A percentile compares a stretch with the other conserved stretches of the same genome.
Evolutionary conservation across 2,113 vertebrate species (phyloP).

Genomic region (Eulacestoma nigropectus): DNA sequence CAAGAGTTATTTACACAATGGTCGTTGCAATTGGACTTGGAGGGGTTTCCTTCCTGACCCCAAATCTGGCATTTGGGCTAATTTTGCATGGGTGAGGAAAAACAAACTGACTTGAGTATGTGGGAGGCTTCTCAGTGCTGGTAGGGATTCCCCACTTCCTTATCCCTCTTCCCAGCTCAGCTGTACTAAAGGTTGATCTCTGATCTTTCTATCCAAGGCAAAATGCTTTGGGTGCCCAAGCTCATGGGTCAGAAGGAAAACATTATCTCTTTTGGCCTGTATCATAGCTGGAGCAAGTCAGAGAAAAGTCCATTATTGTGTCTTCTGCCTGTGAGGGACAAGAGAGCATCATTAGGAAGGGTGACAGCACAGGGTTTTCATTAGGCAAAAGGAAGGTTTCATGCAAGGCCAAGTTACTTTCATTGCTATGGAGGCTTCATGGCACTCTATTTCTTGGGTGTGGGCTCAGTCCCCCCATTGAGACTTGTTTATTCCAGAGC

Average conservation of each 20-base stretch:
- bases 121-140: background rate
- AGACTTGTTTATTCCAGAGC: slow-evolving; percentile 56
- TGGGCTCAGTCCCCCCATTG: slow-evolving; percentile 36
- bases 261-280: background rate
- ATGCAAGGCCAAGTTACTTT: slow-evolving; percentile 46
- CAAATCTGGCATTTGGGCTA: background rate
- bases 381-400: slow-evolving; percentile 30
- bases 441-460: slow-evolving; percentile 38
- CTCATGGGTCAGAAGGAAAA: background rate
- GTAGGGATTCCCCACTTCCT: background rate
- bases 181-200: background rate
- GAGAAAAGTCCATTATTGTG: background rate
- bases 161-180: background rate
- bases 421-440: slow-evolving; percentile 48
- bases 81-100: background rate
- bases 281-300: background rate
- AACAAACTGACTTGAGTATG: background rate
- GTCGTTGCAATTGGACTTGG: background rate
- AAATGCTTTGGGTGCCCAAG: background rate
- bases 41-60: background rate
- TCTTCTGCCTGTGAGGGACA: background rate
- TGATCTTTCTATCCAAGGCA: background rate
- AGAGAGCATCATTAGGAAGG: background rate
- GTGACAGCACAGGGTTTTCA: slow-evolving; percentile 50
- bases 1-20: background rate